Evolutionary conservation across 2,888 invertebrate species (phyloP).

Genomic region (Polydrusus pterygomalis): DNA sequence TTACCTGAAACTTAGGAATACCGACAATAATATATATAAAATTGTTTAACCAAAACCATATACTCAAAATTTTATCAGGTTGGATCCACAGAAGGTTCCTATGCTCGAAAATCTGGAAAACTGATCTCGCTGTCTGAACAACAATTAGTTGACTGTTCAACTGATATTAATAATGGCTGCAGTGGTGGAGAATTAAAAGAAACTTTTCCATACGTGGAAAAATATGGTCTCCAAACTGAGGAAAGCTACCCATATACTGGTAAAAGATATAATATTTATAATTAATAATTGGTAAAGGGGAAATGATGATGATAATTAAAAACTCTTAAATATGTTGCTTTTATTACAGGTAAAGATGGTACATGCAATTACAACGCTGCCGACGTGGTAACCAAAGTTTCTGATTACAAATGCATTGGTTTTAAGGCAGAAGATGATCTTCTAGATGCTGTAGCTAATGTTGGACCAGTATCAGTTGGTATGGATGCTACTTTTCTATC

Average conservation of each 20-base stretch:
- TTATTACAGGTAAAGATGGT: slow-evolving; percentile 34
- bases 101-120: slow-evolving; percentile 49
- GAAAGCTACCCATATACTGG: slow-evolving; percentile 58
- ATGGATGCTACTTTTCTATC: slow-evolving; percentile 39
- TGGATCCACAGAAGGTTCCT: slow-evolving; percentile 56
- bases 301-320: too few relatives aligned
- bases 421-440: slow-evolving; percentile 43
- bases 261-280: not conserved
- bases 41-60: not conserved
- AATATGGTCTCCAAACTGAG: slow-evolving; percentile 58
- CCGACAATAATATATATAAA: not conserved
- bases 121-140: slow-evolving; percentile 57
- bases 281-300: too few relatives aligned
- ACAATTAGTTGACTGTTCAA: slow-evolving; percentile 58
- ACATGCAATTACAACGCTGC: slow-evolving; percentile 32
- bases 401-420: slow-evolving; percentile 10
- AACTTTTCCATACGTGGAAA: slow-evolving; percentile 57
- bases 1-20: too few relatives aligned
- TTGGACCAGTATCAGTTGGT: slow-evolving; percentile 50
- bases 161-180: slow-evolving; percentile 51
- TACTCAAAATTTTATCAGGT: slow-evolving; percentile 39
- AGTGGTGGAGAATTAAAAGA: slow-evolving; percentile 53
- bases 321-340: not conserved
- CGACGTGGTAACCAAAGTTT: slow-evolving; percentile 39
- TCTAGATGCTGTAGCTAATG: slow-evolving; percentile 37